Evolutionary conservation across 1,140 invertebrate genomes (phyloP).

Genomic region (Papilio polyxenes): DNA sequence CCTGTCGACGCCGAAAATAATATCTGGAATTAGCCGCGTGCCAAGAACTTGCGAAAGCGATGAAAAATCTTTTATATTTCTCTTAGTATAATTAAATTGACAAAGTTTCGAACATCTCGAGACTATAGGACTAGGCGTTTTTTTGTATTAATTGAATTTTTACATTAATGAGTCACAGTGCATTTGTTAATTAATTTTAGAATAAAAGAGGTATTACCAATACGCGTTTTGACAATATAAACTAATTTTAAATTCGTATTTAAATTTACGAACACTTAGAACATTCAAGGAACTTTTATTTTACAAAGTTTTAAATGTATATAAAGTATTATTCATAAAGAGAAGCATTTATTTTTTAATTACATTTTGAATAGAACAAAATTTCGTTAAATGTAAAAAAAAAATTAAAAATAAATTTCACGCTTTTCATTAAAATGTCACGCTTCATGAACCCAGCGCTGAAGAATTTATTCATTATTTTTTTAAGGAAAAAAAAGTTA

Average conservation of each 20-base stretch:
- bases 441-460: neutral
- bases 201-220: too few relatives aligned
- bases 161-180: too few relatives aligned
- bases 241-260: too few relatives aligned
- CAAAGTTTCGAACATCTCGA: neutral
- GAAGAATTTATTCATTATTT: neutral
- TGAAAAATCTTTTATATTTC: slow-evolving; percentile 19
- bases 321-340: too few relatives aligned
- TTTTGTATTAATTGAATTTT: neutral
- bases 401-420: neutral
- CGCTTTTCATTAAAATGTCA: slow-evolving; percentile 12
- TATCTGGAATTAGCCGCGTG: slow-evolving; percentile 19
- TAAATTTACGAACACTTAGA: neutral
- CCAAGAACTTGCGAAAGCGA: slow-evolving; percentile 19
- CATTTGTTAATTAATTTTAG: too few relatives aligned
- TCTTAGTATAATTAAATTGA: neutral
- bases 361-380: neutral
- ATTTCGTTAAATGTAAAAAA: neutral
- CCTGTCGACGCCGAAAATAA: slow-evolving; percentile 34
- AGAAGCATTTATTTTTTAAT: neutral
- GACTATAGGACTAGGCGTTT: neutral
- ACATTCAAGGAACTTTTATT: neutral
- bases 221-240: too few relatives aligned
- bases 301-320: neutral
- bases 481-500: neutral